phyloP scores from a whole-genome alignment of 2,888 invertebrate genomes.

The Rotaria socialis region DNA sequence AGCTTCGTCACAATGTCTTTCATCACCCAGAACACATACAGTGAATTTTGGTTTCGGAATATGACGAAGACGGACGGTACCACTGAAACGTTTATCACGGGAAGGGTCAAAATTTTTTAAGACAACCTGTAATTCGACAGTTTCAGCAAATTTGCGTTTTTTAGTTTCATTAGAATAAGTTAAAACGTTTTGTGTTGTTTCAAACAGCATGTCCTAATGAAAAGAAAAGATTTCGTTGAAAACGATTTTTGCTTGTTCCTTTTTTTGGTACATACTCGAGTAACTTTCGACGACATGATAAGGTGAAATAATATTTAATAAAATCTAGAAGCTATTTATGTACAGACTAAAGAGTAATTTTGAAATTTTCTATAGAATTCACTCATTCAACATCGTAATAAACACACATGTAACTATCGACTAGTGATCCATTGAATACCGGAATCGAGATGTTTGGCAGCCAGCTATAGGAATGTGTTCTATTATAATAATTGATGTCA shows the following conservation, averaged over 20 bases:
- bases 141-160: conserved; percentile 83
- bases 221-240: too few relatives aligned
- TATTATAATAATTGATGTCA: too few relatives aligned
- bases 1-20: conserved; percentile 98
- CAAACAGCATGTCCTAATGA: neutral
- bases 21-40: conserved; percentile 95
- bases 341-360: neutral
- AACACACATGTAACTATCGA: neutral
- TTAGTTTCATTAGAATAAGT: conserved; percentile 61
- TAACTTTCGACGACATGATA: conserved; percentile 12
- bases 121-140: conserved; percentile 95
- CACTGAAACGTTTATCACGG: conserved; percentile 99
- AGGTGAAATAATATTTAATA: neutral
- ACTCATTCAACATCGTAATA: neutral
- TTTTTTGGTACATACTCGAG: neutral
- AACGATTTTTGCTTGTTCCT: too few relatives aligned
- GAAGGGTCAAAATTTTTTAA: conserved; percentile 99
- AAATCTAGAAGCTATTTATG: neutral
- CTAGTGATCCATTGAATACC: neutral
- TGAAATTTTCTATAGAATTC: too few relatives aligned
- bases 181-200: conserved; percentile 21
- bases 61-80: conserved; percentile 97
- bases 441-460: neutral
- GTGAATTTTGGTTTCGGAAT: conserved; percentile 97
- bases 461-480: too few relatives aligned